Evolutionary conservation across 2,113 vertebrate genomes (phyloP).

Genomic region (Sinosuthora webbiana): DNA sequence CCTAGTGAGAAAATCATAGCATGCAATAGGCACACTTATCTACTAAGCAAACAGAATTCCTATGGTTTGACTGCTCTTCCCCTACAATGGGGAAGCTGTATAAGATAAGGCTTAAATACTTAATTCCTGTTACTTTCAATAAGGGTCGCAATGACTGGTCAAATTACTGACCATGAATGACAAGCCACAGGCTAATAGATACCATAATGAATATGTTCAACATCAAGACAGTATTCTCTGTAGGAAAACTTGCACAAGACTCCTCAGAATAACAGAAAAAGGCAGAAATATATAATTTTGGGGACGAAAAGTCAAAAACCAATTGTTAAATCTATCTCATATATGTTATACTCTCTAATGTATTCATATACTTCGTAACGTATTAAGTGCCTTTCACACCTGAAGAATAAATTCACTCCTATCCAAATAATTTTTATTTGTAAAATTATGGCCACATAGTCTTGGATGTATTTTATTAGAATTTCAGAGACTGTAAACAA

Average conservation of each 20-base stretch:
- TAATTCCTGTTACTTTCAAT: background rate
- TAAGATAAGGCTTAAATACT: background rate
- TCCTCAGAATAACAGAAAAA: background rate
- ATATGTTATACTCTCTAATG: background rate
- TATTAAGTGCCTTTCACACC: background rate
- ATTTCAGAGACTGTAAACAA: background rate
- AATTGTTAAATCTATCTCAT: background rate
- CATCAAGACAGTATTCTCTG: background rate
- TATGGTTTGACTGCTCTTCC: background rate
- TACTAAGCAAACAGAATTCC: background rate
- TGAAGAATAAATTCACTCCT: background rate
- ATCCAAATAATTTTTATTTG: background rate
- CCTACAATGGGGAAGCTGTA: background rate
- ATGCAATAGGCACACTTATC: background rate
- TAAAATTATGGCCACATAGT: background rate
- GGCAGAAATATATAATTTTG: background rate
- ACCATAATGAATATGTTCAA: background rate
- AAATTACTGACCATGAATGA: background rate
- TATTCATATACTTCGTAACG: background rate
- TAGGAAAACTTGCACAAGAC: background rate
- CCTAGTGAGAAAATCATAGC: background rate
- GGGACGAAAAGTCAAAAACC: rapidly evolving
- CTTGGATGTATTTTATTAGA: background rate
- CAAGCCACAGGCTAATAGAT: background rate
- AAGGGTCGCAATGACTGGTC: background rate